These are phyloP conservation scores for Dromiciops gliroides DNA, from an alignment of 2,113 vertebrate species.

Conservation along the genomic window DNA sequence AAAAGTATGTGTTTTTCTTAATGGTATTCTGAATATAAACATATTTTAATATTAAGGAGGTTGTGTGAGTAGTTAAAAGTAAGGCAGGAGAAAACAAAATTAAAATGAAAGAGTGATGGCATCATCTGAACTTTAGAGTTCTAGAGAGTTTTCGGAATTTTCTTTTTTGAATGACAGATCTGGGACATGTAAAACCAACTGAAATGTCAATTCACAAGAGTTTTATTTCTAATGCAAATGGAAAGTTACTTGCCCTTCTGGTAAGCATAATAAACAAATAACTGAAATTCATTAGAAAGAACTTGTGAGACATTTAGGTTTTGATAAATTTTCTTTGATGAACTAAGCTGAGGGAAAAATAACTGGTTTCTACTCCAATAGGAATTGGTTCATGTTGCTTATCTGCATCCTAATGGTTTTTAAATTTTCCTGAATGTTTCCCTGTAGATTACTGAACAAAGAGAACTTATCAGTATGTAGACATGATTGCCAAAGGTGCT, in stretches of 20 bases:
- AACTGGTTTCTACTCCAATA: neutral
- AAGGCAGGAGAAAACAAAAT: neutral
- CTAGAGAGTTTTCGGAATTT: neutral
- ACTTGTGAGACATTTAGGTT: neutral
- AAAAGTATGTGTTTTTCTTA: neutral
- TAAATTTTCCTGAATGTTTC: neutral
- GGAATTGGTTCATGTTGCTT: neutral
- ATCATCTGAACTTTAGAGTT: neutral
- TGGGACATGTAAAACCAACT: neutral
- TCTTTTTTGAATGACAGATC: neutral
- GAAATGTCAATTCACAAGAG: neutral
- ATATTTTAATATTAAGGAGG: neutral
- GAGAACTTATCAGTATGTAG: neutral
- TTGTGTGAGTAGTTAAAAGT: neutral
- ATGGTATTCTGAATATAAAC: neutral
- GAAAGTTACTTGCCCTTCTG: neutral
- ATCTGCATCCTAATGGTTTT: neutral
- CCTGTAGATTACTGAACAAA: neutral
- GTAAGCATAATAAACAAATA: neutral
- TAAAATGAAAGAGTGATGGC: neutral
- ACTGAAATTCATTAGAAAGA: neutral
- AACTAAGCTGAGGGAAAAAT: neutral
- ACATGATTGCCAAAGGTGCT: neutral
- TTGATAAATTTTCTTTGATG: neutral
- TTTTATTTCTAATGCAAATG: neutral